phyloP scores from a whole-genome alignment of 2,797 vertebrate genomes.

The Acropternis orthonyx region DNA sequence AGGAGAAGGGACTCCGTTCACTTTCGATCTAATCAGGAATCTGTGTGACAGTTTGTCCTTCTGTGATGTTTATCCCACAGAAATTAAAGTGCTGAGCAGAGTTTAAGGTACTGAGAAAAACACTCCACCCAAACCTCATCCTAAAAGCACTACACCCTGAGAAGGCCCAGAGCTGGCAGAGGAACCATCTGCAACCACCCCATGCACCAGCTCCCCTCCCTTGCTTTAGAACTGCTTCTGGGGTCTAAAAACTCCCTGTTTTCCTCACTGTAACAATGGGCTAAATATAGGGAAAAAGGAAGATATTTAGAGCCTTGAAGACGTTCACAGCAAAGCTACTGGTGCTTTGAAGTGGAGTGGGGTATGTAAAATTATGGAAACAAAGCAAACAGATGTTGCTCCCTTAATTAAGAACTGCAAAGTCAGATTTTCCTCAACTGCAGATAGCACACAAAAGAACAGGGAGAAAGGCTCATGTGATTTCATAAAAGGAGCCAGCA shows the following conservation, averaged over 20 bases:
- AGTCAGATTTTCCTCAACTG: constrained; percentile 22
- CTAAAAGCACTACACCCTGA: not conserved
- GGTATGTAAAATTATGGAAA: constrained; percentile 44
- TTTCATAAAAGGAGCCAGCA: constrained; percentile 22
- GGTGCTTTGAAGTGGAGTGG: not conserved
- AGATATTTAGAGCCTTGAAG: not conserved
- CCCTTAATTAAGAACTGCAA: constrained; percentile 2
- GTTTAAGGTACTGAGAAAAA: not conserved
- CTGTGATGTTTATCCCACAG: not conserved
- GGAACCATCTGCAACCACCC: not conserved
- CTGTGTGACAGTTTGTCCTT: not conserved
- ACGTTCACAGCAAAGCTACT: not conserved
- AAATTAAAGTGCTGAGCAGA: not conserved
- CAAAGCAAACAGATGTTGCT: constrained; percentile 29
- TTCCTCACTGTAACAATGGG: not conserved
- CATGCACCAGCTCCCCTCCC: not conserved
- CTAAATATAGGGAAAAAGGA: not conserved
- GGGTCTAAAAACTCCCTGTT: not conserved
- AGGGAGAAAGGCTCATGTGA: not conserved
- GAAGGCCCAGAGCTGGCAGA: not conserved
- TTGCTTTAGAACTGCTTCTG: not conserved
- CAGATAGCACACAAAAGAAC: constrained; percentile 22
- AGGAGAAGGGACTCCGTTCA: not conserved
- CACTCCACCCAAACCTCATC: not conserved
- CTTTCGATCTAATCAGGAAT: not conserved